Base-by-base conservation (phyloP, 2,888 invertebrate species). In the Apotomis capreana region DNA sequence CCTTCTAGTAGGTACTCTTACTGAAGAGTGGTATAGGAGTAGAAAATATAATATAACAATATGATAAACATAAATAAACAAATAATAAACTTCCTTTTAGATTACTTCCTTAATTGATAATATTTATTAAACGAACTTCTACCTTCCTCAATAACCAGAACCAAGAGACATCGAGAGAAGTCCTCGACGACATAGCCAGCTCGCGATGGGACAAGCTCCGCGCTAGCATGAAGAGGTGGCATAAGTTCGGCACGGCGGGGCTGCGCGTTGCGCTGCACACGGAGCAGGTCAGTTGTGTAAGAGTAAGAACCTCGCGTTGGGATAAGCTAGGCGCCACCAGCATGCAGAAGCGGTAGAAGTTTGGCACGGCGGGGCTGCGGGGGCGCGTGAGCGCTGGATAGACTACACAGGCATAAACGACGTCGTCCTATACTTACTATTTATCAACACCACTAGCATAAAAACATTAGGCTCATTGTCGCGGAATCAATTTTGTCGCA, bases 261-360 rank as follows among this genome's bases (percentile, higher is more conserved):
- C 92, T 99, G 49, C 95, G 99, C 76, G 98, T 99, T 0, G 97
- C 98, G 0, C 95, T 99, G 63, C 99, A 99, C 91, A 98, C 99
- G 1, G 96, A 96, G 1, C 98, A 99, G 87, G 94, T 93, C 46
- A 55, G 64, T 65, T 10, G 8, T 26, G 3, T n/a, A 26, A 26
- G 26, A 26, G 3, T n/a, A 26, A 26, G 26, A 26, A 26, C 26
- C 26, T 26, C 26, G 26, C 26, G 26, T 26, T 26, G 26, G 26
- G 26, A 26, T 26, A 26, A 26, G 26, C 26, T 26, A 2, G 1
- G 26, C 26, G 26, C 26, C 26, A 26, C 6, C n/a, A n/a, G 12
- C 2, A 36, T 12, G 10, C 0, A 86, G 94, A 57, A 90, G 95
- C 94, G 99, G 6, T 94, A 98, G 49, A 49, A 61, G 1, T 51